Conservation (phyloP, 2,888 invertebrate genomes). For the Tenodera sinensis region DNA sequence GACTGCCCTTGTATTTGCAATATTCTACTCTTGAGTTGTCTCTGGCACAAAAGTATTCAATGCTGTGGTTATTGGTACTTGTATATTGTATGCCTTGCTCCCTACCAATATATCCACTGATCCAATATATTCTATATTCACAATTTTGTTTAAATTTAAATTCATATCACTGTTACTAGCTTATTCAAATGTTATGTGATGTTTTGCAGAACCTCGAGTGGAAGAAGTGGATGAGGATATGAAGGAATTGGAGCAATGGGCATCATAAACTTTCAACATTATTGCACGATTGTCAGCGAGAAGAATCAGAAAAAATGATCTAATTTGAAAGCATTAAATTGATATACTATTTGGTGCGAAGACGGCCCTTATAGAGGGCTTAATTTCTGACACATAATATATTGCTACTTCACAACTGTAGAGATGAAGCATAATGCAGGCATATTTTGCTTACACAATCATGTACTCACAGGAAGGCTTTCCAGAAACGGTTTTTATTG, state of each 20-base stretch:
- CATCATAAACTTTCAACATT: conserved; percentile 52
- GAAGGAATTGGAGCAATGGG: conserved; percentile 72
- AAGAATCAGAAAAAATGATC: not conserved
- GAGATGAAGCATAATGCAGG: not conserved
- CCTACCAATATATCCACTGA: too few relatives aligned
- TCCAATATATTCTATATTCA: too few relatives aligned
- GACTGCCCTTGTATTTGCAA: too few relatives aligned
- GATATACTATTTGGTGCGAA: not conserved
- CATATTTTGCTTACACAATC: not conserved
- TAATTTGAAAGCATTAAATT: not conserved
- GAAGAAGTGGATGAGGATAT: conserved; percentile 69
- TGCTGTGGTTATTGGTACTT: too few relatives aligned
- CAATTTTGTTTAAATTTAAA: too few relatives aligned
- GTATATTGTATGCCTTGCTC: too few relatives aligned
- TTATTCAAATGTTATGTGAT: too few relatives aligned
- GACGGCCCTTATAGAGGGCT: not conserved
- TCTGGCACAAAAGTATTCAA: too few relatives aligned
- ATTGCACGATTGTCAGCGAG: not conserved
- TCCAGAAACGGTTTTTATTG: not conserved
- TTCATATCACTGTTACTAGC: too few relatives aligned
- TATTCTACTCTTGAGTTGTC: too few relatives aligned
- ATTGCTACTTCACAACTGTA: not conserved
- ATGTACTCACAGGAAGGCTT: not conserved
- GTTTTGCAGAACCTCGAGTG: conserved; percentile 35
- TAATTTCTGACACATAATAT: not conserved